Evolutionary conservation across 2,888 invertebrate species (phyloP).

Genomic region (Chrysomela aeneicollis): DNA sequence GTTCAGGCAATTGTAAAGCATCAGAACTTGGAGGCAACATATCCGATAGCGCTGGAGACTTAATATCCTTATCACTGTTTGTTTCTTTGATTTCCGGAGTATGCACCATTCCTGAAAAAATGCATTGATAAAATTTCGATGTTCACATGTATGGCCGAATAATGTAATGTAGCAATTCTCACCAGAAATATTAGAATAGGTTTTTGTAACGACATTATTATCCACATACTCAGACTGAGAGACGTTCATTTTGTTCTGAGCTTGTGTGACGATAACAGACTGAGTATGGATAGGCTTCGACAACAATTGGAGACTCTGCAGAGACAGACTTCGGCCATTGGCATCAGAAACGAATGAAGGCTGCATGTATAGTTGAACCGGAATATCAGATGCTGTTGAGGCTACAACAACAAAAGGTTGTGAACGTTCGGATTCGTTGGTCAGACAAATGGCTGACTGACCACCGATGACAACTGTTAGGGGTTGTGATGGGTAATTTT

Average conservation of each 20-base stretch:
- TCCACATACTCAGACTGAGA: constrained; percentile 40
- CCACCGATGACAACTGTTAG: constrained; percentile 58
- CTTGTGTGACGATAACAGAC: constrained; percentile 67
- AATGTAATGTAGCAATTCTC: constrained; percentile 21
- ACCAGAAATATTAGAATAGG: constrained; percentile 35
- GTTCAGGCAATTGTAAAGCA: constrained; percentile 23
- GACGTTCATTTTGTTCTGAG: constrained; percentile 41
- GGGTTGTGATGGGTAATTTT: constrained; percentile 57
- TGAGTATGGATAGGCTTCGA: constrained; percentile 60
- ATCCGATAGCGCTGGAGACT: constrained; percentile 32
- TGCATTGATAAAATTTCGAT: neutral
- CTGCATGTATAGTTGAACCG: constrained; percentile 61
- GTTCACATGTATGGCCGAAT: neutral
- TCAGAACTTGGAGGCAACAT: constrained; percentile 33
- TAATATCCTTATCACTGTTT: constrained; percentile 15
- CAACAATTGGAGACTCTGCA: constrained; percentile 55
- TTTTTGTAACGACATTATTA: constrained; percentile 39
- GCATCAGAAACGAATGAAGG: constrained; percentile 62
- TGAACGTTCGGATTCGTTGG: constrained; percentile 52
- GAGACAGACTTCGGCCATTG: constrained; percentile 49
- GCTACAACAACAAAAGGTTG: constrained; percentile 59
- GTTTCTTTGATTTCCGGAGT: constrained; percentile 4
- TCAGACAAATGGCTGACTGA: constrained; percentile 54
- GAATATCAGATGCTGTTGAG: constrained; percentile 58
- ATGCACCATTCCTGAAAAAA: constrained; percentile 11